These are phyloP conservation scores for Falco columbarius DNA, from an alignment of 2,797 vertebrate species.

Conservation along the genomic window DNA sequence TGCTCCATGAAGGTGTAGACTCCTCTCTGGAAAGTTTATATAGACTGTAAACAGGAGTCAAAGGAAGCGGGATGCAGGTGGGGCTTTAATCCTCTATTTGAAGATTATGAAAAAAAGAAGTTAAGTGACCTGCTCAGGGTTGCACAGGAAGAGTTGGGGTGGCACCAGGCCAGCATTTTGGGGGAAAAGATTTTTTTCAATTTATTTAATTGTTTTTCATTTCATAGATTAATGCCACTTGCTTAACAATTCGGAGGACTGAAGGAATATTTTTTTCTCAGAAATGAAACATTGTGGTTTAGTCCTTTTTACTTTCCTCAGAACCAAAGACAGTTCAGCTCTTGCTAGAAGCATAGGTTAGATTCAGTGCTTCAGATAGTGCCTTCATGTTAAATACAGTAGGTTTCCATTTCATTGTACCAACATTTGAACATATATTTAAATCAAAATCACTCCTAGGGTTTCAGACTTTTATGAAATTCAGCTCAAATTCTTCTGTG, in stretches of 20 bases:
- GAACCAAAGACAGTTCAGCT: neutral
- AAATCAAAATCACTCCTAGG: neutral
- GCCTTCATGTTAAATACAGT: neutral
- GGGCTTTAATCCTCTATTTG: neutral
- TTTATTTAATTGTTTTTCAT: neutral
- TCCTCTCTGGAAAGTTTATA: neutral
- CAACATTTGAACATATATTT: neutral
- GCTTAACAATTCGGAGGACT: neutral
- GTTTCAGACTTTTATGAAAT: neutral
- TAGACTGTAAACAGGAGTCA: neutral
- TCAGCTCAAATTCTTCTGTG: neutral
- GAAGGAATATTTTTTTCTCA: neutral
- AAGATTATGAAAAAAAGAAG: neutral
- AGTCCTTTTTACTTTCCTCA: neutral
- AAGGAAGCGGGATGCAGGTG: neutral
- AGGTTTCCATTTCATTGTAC: neutral
- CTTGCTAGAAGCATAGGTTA: neutral
- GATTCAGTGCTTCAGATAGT: neutral
- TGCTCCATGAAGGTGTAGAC: neutral
- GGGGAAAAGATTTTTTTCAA: neutral
- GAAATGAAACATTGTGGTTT: neutral
- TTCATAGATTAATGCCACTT: neutral
- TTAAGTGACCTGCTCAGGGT: neutral
- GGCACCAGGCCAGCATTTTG: neutral
- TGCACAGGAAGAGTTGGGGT: neutral